Evolutionary conservation across 2,797 vertebrate species (phyloP).

Genomic region (Pygocentrus nattereri): DNA sequence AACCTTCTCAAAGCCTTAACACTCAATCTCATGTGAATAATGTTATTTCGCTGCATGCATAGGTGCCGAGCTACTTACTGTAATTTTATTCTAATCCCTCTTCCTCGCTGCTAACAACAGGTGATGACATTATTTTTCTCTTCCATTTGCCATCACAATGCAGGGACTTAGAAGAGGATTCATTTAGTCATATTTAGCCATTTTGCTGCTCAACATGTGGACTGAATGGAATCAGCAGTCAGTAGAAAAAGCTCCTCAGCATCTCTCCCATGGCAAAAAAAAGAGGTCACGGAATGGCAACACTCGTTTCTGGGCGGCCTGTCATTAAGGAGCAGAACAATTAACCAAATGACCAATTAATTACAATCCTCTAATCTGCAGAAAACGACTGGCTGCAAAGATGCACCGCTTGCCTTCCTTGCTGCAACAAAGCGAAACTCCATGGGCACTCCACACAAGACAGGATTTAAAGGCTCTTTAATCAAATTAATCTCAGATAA

Average conservation of each 20-base stretch:
- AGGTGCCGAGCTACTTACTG: conserved; percentile 58
- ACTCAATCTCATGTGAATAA: conserved; percentile 57
- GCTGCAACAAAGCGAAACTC: conserved; percentile 73
- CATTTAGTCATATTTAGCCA: conserved; percentile 9
- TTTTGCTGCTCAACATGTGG: conserved; percentile 1
- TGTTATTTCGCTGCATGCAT: conserved; percentile 55
- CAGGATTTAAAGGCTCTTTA: conserved; percentile 77
- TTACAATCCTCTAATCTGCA: conserved; percentile 79
- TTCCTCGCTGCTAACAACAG: conserved; percentile 49
- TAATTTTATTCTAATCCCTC: conserved; percentile 61
- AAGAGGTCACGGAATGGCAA: conserved; percentile 67
- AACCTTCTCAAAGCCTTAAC: conserved; percentile 55
- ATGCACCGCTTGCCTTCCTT: conserved; percentile 68
- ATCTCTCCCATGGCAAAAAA: conserved; percentile 63
- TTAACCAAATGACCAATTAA: conserved; percentile 81
- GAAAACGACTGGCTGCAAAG: conserved; percentile 69
- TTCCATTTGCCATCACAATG: conserved; percentile 31
- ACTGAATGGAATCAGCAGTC: neutral
- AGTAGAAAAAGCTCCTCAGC: conserved; percentile 35
- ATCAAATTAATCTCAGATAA: conserved; percentile 83
- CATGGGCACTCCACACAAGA: conserved; percentile 72
- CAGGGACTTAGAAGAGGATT: conserved; percentile 30
- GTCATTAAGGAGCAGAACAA: conserved; percentile 78
- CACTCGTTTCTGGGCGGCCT: conserved; percentile 65
- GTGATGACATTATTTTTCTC: conserved; percentile 41